Conservation (phyloP, 2,888 invertebrate genomes). For the Pseudococcus jackbeardsleyi region DNA sequence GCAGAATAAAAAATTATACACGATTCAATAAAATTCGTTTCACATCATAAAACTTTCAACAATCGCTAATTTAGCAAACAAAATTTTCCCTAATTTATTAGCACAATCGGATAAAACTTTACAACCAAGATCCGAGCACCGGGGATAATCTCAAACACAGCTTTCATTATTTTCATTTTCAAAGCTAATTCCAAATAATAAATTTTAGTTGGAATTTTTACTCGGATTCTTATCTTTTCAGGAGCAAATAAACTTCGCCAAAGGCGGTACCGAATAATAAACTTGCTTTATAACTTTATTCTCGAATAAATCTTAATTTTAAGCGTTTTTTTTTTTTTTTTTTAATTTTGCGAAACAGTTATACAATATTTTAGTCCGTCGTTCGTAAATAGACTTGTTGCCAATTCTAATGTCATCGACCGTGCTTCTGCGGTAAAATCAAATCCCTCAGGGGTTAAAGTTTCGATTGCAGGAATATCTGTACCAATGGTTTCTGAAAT, state of each 20-base stretch:
- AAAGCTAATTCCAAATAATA: slow-evolving; percentile 47
- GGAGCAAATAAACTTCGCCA: slow-evolving; percentile 6
- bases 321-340: slow-evolving; percentile 2
- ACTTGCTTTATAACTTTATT: slow-evolving; percentile 18
- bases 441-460: not conserved
- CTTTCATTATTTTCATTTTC: slow-evolving; percentile 41
- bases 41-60: slow-evolving; percentile 50
- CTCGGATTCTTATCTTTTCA: slow-evolving; percentile 24
- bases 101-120: slow-evolving; percentile 39
- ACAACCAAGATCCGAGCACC: not conserved
- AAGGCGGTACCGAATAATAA: slow-evolving; percentile 38
- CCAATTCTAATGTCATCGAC: not conserved
- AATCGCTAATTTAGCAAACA: slow-evolving; percentile 28
- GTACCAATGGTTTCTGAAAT: not conserved
- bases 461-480: not conserved
- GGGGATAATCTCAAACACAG: slow-evolving; percentile 15
- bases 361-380: not conserved
- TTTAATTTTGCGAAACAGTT: not conserved
- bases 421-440: not conserved
- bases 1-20: not conserved
- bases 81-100: slow-evolving; percentile 26
- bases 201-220: slow-evolving; percentile 23
- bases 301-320: slow-evolving; percentile 45
- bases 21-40: slow-evolving; percentile 40
- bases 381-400: not conserved